Conservation (phyloP, 2,888 invertebrate genomes). For the Epirrita christyi region DNA sequence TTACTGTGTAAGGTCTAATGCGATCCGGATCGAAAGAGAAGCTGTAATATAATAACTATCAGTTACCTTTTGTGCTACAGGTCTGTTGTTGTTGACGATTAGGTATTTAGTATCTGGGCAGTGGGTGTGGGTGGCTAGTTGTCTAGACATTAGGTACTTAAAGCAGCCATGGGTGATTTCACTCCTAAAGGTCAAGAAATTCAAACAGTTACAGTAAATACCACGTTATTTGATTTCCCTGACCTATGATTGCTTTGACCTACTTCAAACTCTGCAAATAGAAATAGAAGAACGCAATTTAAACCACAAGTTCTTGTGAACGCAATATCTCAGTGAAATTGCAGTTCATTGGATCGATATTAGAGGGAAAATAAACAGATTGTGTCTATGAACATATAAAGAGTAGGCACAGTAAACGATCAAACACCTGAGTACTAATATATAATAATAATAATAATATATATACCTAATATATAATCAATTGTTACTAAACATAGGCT, state of each 20-base stretch:
- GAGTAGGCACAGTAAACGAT: too few relatives aligned
- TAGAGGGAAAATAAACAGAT: background rate
- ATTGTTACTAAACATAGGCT: too few relatives aligned
- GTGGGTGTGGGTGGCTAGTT: background rate
- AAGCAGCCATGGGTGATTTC: background rate
- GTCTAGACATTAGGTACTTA: background rate
- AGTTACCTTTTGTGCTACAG: too few relatives aligned
- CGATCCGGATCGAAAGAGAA: too few relatives aligned
- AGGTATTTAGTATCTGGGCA: too few relatives aligned
- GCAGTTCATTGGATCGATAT: background rate
- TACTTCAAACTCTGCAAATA: slow-evolving; percentile 21
- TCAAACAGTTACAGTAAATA: slow-evolving; percentile 19
- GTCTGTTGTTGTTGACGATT: too few relatives aligned
- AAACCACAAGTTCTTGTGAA: slow-evolving; percentile 8
- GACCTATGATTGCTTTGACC: slow-evolving; percentile 21
- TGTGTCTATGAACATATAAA: background rate
- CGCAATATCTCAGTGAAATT: slow-evolving; percentile 22
- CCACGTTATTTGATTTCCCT: slow-evolving; percentile 7
- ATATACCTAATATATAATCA: too few relatives aligned
- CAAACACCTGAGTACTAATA: too few relatives aligned
- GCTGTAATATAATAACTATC: too few relatives aligned
- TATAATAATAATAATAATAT: too few relatives aligned
- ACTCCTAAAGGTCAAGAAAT: slow-evolving; percentile 9
- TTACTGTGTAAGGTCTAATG: too few relatives aligned
- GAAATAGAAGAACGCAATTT: slow-evolving; percentile 15